Conservation (phyloP, 2,888 invertebrate species). For the Melanostoma scalare region DNA sequence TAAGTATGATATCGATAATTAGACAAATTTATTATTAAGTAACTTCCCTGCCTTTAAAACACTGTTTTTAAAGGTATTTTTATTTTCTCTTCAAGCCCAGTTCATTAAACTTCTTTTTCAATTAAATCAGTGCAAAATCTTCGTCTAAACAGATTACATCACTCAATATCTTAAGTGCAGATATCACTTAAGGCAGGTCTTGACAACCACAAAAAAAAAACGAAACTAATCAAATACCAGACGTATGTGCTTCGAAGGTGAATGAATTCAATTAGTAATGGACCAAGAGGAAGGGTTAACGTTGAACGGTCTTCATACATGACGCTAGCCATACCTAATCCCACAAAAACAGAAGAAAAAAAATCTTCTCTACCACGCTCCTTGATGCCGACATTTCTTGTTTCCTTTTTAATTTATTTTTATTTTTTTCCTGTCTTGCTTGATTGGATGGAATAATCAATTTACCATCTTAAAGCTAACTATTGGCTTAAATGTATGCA, state of each 20-base stretch:
- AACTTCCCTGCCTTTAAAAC: slow-evolving; percentile 6
- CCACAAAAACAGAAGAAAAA: background rate
- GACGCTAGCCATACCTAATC: slow-evolving; percentile 22
- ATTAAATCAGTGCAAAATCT: slow-evolving; percentile 41
- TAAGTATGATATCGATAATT: no score
- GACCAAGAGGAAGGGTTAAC: slow-evolving; percentile 23
- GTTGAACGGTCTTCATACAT: background rate
- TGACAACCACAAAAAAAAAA: slow-evolving; percentile 2
- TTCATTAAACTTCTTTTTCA: background rate
- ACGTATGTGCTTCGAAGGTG: slow-evolving; percentile 37
- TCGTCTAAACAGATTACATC: slow-evolving; percentile 41
- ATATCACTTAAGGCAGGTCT: slow-evolving; percentile 55
- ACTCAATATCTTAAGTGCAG: slow-evolving; percentile 58
- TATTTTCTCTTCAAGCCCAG: no score
- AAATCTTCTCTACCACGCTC: slow-evolving; percentile 25
- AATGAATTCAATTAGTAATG: slow-evolving; percentile 67
- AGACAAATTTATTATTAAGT: no score
- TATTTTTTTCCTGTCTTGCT: slow-evolving; percentile 10
- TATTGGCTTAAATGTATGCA: slow-evolving; percentile 52
- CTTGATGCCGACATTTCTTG: slow-evolving; percentile 42
- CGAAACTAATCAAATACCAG: slow-evolving; percentile 29
- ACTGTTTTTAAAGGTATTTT: background rate
- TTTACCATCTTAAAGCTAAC: slow-evolving; percentile 21
- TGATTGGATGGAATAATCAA: slow-evolving; percentile 56
- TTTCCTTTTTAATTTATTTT: slow-evolving; percentile 42